A percentile compares a stretch with the other conserved stretches of the same genome.
phyloP scores from a whole-genome alignment of 2,113 vertebrate genomes.

The Talpa occidentalis region DNA sequence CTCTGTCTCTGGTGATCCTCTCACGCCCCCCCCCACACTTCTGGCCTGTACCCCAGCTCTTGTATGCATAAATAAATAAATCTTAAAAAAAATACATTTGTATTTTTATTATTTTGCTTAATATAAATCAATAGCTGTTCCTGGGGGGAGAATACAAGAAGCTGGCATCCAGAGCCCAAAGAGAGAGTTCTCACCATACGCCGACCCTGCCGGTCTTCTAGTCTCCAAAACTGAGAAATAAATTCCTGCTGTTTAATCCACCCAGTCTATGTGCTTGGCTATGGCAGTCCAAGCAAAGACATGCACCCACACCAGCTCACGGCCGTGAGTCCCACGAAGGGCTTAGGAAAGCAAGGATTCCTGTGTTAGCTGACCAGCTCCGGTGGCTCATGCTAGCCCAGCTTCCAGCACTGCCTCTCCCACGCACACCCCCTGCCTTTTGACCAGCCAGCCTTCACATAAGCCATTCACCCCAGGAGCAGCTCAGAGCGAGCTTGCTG shows the following conservation, averaged over 20 bases:
- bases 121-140: too few relatives aligned
- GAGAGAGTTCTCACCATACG: background rate
- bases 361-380: conserved; percentile 49
- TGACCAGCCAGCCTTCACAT: conserved; percentile 71
- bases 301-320: background rate
- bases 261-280: background rate
- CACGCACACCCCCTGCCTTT: background rate
- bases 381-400: conserved; percentile 30
- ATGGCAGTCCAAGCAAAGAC: background rate
- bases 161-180: background rate
- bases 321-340: conserved; percentile 41
- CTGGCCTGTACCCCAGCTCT: too few relatives aligned
- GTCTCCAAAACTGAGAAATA: background rate
- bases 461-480: conserved; percentile 74
- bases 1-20: too few relatives aligned
- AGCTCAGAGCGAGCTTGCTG: conserved; percentile 44
- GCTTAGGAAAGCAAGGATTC: conserved; percentile 59
- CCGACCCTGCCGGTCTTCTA: background rate
- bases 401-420: background rate
- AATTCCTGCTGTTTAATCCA: background rate
- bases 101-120: too few relatives aligned
- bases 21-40: too few relatives aligned
- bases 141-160: background rate
- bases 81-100: too few relatives aligned
- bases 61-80: too few relatives aligned